Conservation (phyloP, 2,888 invertebrate genomes). For the Melanostoma mellinum region DNA sequence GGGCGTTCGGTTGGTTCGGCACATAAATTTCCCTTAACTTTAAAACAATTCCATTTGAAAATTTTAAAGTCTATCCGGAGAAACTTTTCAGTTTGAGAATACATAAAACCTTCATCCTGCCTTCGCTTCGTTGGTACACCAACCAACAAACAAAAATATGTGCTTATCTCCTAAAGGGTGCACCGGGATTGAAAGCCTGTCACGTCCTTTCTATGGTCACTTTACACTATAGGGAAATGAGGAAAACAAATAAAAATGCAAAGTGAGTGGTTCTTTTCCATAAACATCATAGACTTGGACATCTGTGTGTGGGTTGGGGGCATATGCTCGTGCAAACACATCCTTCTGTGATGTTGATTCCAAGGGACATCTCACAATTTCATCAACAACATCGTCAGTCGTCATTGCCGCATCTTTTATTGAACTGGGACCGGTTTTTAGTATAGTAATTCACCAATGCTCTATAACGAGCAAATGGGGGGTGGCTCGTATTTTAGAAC, state of each 20-base stretch:
- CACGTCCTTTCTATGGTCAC: constrained; percentile 37
- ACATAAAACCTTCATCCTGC: background rate
- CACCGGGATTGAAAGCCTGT: constrained; percentile 17
- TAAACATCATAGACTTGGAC: constrained; percentile 5
- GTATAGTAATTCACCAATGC: constrained; percentile 37
- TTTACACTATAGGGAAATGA: constrained; percentile 32
- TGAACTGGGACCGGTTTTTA: constrained; percentile 37
- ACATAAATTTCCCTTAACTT: constrained; percentile 12
- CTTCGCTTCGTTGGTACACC: background rate
- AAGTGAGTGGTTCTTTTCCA: constrained; percentile 32
- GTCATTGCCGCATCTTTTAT: constrained; percentile 28
- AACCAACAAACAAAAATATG: background rate
- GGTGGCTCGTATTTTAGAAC: background rate
- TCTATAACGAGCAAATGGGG: constrained; percentile 35
- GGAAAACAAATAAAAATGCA: constrained; percentile 58
- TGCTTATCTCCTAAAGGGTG: constrained; percentile 44
- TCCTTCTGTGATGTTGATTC: background rate
- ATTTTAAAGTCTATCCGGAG: background rate
- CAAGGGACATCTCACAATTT: constrained; percentile 33
- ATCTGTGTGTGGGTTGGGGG: background rate
- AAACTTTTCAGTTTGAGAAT: background rate
- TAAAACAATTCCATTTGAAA: constrained; percentile 9
- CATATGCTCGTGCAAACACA: constrained; percentile 16
- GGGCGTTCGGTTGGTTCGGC: background rate
- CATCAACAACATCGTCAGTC: constrained; percentile 39